Conservation (phyloP, 2,888 invertebrate genomes). For the Bruchidius siliquastri region DNA sequence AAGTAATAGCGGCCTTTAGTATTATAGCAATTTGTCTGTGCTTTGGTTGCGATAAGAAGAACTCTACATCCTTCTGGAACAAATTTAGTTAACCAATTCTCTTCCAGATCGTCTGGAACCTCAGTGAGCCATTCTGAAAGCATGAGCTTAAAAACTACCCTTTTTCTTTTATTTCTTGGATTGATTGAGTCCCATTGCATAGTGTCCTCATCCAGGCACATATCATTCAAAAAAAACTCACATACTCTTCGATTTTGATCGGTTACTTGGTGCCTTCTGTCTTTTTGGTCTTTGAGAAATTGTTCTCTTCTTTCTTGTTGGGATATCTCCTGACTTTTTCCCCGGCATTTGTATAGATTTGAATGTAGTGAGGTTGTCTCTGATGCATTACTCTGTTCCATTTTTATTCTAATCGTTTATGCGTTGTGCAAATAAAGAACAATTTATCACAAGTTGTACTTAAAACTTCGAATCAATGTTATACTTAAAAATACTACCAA, state of each 20-base stretch:
- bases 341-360: slow-evolving; percentile 26
- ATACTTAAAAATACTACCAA: too few species aligned
- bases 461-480: too few species aligned
- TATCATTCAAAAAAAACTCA: slow-evolving; percentile 36
- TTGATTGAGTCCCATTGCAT: slow-evolving; percentile 33
- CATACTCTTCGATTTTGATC: slow-evolving; percentile 54
- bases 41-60: slow-evolving; percentile 69
- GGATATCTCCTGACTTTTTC: slow-evolving; percentile 20
- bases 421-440: too few species aligned
- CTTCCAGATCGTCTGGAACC: slow-evolving; percentile 68
- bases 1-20: slow-evolving; percentile 19
- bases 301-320: slow-evolving; percentile 49
- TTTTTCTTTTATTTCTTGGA: slow-evolving; percentile 27
- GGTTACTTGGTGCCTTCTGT: slow-evolving; percentile 47
- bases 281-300: slow-evolving; percentile 56
- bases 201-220: slow-evolving; percentile 19
- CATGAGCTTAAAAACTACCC: slow-evolving; percentile 60
- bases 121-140: slow-evolving; percentile 91
- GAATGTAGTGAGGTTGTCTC: neutral
- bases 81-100: slow-evolving; percentile 69
- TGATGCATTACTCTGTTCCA: neutral
- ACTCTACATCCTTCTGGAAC: slow-evolving; percentile 82
- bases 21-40: slow-evolving; percentile 18
- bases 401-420: too few species aligned
- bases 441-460: too few species aligned